Conservation (phyloP, 2,113 vertebrate species). For the Cacatua alba region DNA sequence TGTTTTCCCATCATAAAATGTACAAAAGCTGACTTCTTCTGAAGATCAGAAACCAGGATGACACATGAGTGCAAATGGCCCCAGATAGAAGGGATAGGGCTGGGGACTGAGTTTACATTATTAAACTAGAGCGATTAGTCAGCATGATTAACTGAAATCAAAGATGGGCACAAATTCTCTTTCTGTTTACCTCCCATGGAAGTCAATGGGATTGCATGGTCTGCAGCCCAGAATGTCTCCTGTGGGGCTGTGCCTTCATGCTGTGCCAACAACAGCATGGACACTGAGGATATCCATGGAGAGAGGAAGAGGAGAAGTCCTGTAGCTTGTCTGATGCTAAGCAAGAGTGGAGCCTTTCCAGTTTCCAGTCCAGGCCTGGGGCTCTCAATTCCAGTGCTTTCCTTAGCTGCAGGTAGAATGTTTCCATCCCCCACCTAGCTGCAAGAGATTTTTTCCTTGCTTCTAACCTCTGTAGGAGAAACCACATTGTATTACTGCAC, state of each 20-base stretch:
- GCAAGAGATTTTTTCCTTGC: background rate
- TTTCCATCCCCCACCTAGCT: background rate
- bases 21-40: background rate
- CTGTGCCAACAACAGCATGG: background rate
- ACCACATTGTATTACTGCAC: background rate
- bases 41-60: background rate
- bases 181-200: background rate
- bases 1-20: background rate
- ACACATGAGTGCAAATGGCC: background rate
- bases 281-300: background rate
- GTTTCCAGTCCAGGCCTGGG: accelerated
- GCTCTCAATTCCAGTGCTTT: background rate
- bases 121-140: background rate
- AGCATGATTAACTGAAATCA: background rate
- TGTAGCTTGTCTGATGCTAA: background rate
- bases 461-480: background rate
- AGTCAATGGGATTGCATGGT: background rate
- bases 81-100: background rate
- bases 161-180: background rate
- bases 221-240: background rate
- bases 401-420: background rate
- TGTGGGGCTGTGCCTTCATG: background rate
- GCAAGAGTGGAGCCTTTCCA: background rate
- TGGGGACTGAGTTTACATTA: background rate
- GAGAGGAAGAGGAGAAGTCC: background rate